A percentile compares a stretch with the other conserved stretches of the same genome.
Evolutionary conservation across 2,797 vertebrate species (phyloP).

Genomic region (Xiphophorus birchmanni): DNA sequence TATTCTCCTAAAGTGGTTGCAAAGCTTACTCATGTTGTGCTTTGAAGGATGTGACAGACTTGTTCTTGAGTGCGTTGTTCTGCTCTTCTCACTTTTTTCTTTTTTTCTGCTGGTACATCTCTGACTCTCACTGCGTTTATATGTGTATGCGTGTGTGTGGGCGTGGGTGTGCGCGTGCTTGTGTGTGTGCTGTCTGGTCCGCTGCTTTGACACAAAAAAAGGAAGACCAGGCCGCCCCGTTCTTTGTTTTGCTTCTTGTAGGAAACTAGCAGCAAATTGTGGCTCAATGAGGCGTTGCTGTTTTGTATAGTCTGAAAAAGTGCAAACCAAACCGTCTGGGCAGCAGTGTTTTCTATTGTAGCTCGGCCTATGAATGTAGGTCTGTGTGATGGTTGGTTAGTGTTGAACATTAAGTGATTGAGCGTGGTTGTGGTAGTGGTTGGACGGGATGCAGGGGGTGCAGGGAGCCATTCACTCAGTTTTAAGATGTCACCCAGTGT

Average conservation of each 20-base stretch:
- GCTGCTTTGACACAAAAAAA: constrained; percentile 80
- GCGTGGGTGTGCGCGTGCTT: constrained; percentile 40
- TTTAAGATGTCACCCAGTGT: constrained; percentile 68
- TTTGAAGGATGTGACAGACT: constrained; percentile 53
- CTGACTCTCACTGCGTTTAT: constrained; percentile 31
- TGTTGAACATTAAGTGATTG: constrained; percentile 72
- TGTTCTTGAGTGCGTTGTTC: constrained; percentile 48
- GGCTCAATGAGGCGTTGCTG: constrained; percentile 76
- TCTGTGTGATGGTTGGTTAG: constrained; percentile 76
- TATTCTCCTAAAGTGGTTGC: constrained; percentile 13
- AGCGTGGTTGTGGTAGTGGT: constrained; percentile 8
- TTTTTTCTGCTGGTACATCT: constrained; percentile 38
- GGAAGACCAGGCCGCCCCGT: constrained; percentile 64
- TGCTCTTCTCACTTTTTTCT: constrained; percentile 44
- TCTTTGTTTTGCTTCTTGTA: constrained; percentile 79
- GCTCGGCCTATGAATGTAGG: constrained; percentile 64
- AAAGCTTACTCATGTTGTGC: constrained; percentile 28
- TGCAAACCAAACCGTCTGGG: constrained; percentile 74
- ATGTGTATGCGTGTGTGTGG: constrained; percentile 27
- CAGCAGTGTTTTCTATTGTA: constrained; percentile 63
- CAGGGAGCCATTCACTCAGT: constrained; percentile 57
- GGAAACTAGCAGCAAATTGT: constrained; percentile 78
- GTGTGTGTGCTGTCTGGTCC: constrained; percentile 64
- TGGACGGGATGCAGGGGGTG: constrained; percentile 14
- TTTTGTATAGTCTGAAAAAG: constrained; percentile 76